Evolutionary conservation across 2,888 invertebrate genomes (phyloP).

Genomic region (Deladenus siricidicola): DNA sequence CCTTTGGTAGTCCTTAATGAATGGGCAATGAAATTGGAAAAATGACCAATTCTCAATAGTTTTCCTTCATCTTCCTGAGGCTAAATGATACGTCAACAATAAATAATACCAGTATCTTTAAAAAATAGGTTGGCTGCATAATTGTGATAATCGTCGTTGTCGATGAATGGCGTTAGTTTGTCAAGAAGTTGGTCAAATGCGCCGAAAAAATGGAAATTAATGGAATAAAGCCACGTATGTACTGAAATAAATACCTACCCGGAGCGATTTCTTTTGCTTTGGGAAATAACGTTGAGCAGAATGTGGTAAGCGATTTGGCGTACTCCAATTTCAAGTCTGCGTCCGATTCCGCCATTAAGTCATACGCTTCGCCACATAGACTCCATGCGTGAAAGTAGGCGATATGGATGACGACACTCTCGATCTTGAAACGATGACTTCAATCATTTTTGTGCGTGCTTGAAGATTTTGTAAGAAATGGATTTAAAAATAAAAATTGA

Average conservation of each 20-base stretch:
- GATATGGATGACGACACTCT: slow-evolving; percentile 1
- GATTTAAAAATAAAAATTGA: too few relatives aligned
- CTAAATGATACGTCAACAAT: not conserved
- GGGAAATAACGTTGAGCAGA: too few relatives aligned
- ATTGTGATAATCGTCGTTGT: not conserved
- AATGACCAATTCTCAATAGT: too few relatives aligned
- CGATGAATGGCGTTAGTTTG: not conserved
- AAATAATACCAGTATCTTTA: not conserved
- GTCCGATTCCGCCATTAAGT: too few relatives aligned
- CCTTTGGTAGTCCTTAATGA: not conserved
- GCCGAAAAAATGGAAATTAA: not conserved
- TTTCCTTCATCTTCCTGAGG: not conserved
- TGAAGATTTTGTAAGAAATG: too few relatives aligned
- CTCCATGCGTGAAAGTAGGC: not conserved
- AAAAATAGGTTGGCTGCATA: not conserved
- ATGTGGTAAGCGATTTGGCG: too few relatives aligned
- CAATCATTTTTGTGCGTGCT: too few relatives aligned
- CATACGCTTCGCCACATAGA: not conserved
- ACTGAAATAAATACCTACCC: not conserved
- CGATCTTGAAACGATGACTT: not conserved
- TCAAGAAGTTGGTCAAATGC: not conserved
- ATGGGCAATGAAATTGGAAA: too few relatives aligned
- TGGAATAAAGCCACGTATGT: not conserved
- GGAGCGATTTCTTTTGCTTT: too few relatives aligned
- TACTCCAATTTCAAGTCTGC: too few relatives aligned